These are phyloP conservation scores for Pagetopsis macropterus DNA, from an alignment of 2,797 vertebrate genomes.

Conservation along the genomic window DNA sequence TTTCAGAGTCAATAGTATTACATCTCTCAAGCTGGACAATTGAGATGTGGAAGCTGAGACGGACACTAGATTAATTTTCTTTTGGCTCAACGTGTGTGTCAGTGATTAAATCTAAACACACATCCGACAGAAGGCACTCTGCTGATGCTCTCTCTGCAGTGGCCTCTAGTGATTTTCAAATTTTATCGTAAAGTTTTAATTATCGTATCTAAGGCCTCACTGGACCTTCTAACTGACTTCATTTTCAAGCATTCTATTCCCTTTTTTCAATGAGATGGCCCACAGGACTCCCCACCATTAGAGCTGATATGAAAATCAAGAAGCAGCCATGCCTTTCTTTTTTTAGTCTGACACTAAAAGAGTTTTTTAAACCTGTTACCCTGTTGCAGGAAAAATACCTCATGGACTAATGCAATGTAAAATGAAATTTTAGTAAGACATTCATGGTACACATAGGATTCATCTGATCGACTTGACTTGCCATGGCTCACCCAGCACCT, in stretches of 20 bases:
- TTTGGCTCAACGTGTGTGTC: slow-evolving; percentile 32
- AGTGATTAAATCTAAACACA: slow-evolving; percentile 45
- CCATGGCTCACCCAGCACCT: too few relatives aligned
- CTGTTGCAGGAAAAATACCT: too few relatives aligned
- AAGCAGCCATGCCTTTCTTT: slow-evolving; percentile 21
- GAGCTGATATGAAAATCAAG: slow-evolving; percentile 26
- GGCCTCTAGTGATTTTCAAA: slow-evolving; percentile 49
- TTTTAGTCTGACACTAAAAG: slow-evolving; percentile 16
- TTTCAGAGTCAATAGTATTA: slow-evolving; percentile 34
- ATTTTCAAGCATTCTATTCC: slow-evolving; percentile 44
- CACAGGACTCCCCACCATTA: slow-evolving; percentile 50
- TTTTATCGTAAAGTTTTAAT: slow-evolving; percentile 70
- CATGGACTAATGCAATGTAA: too few relatives aligned
- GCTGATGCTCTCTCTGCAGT: slow-evolving; percentile 32
- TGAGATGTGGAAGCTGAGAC: slow-evolving; percentile 43
- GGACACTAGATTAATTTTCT: slow-evolving; percentile 37
- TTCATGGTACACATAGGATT: too few relatives aligned
- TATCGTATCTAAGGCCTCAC: slow-evolving; percentile 58
- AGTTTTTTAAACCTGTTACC: slow-evolving; percentile 7
- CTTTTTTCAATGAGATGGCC: slow-evolving; percentile 43
- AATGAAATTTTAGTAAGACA: too few relatives aligned
- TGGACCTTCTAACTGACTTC: slow-evolving; percentile 35
- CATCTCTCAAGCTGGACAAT: slow-evolving; percentile 26
- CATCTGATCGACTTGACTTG: too few relatives aligned
- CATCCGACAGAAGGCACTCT: slow-evolving; percentile 29